Conservation (phyloP, 2,888 invertebrate species). For the Antheraea yamamai region DNA sequence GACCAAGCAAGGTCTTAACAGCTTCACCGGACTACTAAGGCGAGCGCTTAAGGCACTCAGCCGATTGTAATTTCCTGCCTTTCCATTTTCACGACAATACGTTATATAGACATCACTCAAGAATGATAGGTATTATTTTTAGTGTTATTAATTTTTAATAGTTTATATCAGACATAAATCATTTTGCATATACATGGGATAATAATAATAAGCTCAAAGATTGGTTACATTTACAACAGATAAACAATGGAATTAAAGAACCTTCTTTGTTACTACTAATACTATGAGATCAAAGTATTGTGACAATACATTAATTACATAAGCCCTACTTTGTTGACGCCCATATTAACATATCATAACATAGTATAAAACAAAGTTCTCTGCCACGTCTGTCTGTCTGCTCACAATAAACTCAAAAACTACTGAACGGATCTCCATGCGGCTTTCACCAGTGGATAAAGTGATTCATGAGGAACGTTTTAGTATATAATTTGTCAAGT, state of each 20-base stretch:
- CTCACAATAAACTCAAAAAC: no score
- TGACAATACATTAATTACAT: not conserved
- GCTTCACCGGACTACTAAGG: no score
- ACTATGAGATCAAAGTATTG: not conserved
- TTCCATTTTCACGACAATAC: not conserved
- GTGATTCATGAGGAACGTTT: no score
- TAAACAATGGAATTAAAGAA: not conserved
- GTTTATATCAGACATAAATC: not conserved
- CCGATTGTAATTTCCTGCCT: not conserved
- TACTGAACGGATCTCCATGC: no score
- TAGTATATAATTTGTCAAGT: no score
- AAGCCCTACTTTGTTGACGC: not conserved
- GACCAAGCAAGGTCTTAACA: no score
- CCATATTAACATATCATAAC: not conserved
- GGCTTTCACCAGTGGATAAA: no score
- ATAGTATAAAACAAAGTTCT: not conserved
- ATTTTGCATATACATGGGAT: not conserved
- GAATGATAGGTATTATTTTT: not conserved
- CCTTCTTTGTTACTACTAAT: not conserved
- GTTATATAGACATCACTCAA: not conserved
- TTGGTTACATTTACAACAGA: no score
- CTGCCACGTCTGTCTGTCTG: no score
- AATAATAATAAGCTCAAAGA: not conserved
- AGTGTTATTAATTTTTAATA: not conserved
- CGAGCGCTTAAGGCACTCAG: no score